These are phyloP conservation scores for Pollicipes pollicipes DNA, from an alignment of 1,140 invertebrate genomes.

Conservation along the genomic window DNA sequence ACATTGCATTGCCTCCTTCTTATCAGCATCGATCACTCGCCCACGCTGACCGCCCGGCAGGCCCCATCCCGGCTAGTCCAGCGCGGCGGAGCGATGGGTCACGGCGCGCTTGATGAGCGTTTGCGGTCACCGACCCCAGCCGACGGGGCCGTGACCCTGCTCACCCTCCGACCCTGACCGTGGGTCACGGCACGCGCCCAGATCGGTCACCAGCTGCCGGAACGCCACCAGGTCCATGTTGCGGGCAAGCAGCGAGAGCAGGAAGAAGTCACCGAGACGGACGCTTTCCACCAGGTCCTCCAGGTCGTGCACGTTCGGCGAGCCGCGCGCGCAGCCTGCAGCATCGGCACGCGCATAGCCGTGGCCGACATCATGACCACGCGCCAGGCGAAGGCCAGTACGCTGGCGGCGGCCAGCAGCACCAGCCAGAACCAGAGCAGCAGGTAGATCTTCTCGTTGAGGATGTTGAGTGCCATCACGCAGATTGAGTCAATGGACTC, in stretches of 20 bases:
- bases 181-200: background rate
- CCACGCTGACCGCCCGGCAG: too few relatives aligned
- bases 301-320: background rate
- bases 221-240: background rate
- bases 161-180: background rate
- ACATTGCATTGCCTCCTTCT: too few relatives aligned
- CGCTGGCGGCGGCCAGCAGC: slow-evolving; percentile 21
- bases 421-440: slow-evolving; percentile 30
- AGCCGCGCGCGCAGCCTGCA: background rate
- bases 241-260: background rate
- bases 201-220: background rate
- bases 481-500: slow-evolving; percentile 45
- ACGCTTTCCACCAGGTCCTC: background rate
- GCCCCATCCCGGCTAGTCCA: too few relatives aligned
- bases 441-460: slow-evolving; percentile 71
- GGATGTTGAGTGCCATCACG: slow-evolving; percentile 62
- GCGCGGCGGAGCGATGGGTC: background rate
- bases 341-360: background rate
- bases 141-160: too few relatives aligned
- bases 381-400: slow-evolving; percentile 22
- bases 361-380: background rate
- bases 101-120: background rate
- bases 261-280: background rate
- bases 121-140: background rate
- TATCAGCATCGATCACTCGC: too few relatives aligned